These are phyloP conservation scores for Drosophila aldrichi DNA, from an alignment of 2,888 invertebrate genomes.

Conservation along the genomic window DNA sequence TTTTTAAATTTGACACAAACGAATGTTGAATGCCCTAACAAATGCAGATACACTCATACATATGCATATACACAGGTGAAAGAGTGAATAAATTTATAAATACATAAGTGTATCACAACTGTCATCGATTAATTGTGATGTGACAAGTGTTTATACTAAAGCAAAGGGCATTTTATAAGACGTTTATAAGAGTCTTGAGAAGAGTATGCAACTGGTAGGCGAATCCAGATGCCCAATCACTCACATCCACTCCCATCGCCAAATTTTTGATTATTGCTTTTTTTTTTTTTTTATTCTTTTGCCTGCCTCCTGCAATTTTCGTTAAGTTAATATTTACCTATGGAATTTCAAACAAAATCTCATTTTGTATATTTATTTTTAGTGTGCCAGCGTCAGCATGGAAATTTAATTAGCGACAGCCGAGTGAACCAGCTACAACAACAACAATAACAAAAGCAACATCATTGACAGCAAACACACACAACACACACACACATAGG, in stretches of 20 bases:
- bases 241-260: neutral
- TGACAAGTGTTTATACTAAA: neutral
- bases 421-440: constrained; percentile 50
- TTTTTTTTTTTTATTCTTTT: neutral
- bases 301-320: constrained; percentile 25
- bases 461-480: constrained; percentile 23
- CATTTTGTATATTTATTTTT: constrained; percentile 74
- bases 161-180: constrained; percentile 1
- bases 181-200: neutral
- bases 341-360: constrained; percentile 47
- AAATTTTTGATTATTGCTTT: constrained; percentile 11
- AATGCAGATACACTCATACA: neutral
- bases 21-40: constrained; percentile 1
- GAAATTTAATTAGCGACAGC: constrained; percentile 78
- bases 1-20: neutral
- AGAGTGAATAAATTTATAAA: too few relatives aligned
- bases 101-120: neutral
- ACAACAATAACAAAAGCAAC: constrained; percentile 19
- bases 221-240: neutral
- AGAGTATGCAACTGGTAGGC: neutral
- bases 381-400: constrained; percentile 71
- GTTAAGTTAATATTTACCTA: constrained; percentile 39
- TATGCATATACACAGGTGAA: neutral
- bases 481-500: constrained; percentile 6
- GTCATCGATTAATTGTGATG: neutral